phyloP scores from a whole-genome alignment of 2,113 vertebrate genomes.

The Oryzias curvinotus region DNA sequence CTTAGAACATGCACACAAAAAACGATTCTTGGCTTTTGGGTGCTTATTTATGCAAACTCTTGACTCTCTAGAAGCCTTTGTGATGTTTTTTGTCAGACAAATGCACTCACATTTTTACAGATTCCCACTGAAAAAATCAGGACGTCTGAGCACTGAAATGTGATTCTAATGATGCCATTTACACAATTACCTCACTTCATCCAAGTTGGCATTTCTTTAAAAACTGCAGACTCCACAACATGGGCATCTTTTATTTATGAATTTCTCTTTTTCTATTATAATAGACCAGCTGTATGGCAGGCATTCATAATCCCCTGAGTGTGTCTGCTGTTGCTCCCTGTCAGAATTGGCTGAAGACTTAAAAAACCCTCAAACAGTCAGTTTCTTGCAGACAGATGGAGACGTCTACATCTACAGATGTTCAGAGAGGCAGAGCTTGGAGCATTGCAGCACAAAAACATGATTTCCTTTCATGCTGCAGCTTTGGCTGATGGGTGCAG shows the following conservation, averaged over 20 bases:
- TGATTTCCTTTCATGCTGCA: conserved; percentile 1
- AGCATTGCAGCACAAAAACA: conserved; percentile 12
- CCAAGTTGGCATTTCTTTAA: no score
- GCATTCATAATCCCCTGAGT: conserved; percentile 1
- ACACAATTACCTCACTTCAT: no score
- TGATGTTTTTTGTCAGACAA: no score
- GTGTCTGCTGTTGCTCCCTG: not conserved
- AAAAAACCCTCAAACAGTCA: not conserved
- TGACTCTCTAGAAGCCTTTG: no score
- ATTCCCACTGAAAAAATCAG: no score
- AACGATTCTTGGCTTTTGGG: no score
- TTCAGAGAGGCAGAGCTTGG: conserved; percentile 3
- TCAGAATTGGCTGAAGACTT: conserved; percentile 7
- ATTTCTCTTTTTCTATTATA: not conserved
- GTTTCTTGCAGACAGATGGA: conserved; percentile 39
- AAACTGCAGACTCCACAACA: no score
- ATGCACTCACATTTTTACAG: no score
- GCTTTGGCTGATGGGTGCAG: not conserved
- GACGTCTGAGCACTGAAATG: no score
- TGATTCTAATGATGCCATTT: no score
- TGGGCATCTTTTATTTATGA: not conserved
- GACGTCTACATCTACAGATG: conserved; percentile 20
- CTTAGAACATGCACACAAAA: not conserved
- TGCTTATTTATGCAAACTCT: no score
- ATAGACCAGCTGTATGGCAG: not conserved